Conservation (phyloP, 2,113 vertebrate genomes). For the Ranitomeya variabilis region DNA sequence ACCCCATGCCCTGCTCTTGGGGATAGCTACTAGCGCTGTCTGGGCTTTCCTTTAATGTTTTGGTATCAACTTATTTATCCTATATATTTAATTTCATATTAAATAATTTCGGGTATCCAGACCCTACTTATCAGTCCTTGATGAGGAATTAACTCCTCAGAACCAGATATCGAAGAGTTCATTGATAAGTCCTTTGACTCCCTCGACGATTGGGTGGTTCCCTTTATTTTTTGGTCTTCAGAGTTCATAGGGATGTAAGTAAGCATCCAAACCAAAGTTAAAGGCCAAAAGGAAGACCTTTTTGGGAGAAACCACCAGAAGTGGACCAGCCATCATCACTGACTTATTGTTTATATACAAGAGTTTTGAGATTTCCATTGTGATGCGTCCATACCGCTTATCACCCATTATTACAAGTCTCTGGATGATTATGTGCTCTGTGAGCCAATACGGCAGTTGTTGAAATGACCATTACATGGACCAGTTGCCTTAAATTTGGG, state of each 20-base stretch:
- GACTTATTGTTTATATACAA: slow-evolving; percentile 23
- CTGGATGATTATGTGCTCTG: not conserved
- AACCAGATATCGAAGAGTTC: slow-evolving; percentile 12
- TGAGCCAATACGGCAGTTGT: not conserved
- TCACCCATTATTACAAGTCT: not conserved
- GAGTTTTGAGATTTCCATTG: not conserved
- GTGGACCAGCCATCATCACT: slow-evolving; percentile 53
- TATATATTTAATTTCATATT: slow-evolving; percentile 45
- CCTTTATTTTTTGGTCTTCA: not conserved
- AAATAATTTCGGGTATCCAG: slow-evolving; percentile 56
- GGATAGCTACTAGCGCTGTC: slow-evolving; percentile 1
- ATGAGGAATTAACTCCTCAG: slow-evolving; percentile 8
- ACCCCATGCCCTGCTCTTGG: not conserved
- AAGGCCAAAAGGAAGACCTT: not conserved
- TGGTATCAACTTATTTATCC: slow-evolving; percentile 31
- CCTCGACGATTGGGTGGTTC: not conserved
- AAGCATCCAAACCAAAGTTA: not conserved
- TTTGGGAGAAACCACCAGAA: slow-evolving; percentile 12
- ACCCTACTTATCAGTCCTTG: slow-evolving; percentile 51
- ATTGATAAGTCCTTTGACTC: not conserved
- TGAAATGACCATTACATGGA: not conserved
- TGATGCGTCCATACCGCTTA: not conserved
- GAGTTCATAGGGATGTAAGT: not conserved
- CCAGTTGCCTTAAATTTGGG: not conserved
- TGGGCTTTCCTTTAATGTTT: not conserved